Base-by-base conservation (phyloP, 1,140 invertebrate genomes). In the Helicoverpa armigera region DNA sequence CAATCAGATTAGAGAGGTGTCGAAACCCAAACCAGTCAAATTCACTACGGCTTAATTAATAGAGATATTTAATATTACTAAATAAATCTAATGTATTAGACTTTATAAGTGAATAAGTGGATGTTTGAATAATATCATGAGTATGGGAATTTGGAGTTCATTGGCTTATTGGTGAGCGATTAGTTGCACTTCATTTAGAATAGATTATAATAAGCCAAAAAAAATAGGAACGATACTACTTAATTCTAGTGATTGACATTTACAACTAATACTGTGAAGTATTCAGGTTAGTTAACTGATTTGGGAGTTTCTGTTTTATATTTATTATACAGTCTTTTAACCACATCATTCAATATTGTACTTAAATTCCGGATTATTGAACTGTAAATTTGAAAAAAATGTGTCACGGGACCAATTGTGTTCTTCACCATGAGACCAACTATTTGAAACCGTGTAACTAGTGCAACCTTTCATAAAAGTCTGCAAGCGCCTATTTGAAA, bases 1-100 rank as follows among this genome's bases (percentile, higher is more conserved):
- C 53, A 61, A 70, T 79, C 77, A 79, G 77, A 79, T 79, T 79
- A 79, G 35, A 79, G 67, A 79, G 53, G 77, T 60, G 75, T 77
- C 75, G 61, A 77, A 77, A 77, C 65, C 13, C 51, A 67, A 79
- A 70, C 65, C 77, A 79, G 72, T 75, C 58, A 75, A 61, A 10
- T 75, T 18, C 53, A 79, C 77, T 31, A 16, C 63, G 61, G 63
- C 23, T 60, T 79, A 67, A 77, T 77, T 77, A 65, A 67, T 63
- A 53, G 29, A 16, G 35, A 31, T 58, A 65, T 54, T 67, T 63
- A 51, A 61, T 54, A 65, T 35, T 23, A 50, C n/a, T 76, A 61
- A 51, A 61, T 76, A 48, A 74, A 43, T 74, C 72, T 18, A 31
- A 53, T 54, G 23, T 72, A 31, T 50, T 43, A 67, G 23, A 61